Base-by-base conservation (phyloP, 2,888 invertebrate genomes). In the Catocala sponsa region DNA sequence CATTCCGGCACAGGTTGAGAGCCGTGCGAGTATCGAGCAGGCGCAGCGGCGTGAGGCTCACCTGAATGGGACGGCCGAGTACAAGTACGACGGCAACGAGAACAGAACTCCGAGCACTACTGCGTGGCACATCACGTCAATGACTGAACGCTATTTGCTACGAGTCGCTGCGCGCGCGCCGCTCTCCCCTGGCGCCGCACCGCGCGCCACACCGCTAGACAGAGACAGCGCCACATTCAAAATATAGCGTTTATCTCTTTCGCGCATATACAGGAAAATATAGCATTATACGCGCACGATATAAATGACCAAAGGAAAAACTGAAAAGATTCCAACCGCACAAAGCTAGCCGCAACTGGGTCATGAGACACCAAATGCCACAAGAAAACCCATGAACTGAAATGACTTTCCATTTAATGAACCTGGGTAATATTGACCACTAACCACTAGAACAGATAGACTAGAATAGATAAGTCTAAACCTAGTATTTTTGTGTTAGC, bases 11-110 rank as follows among this genome's bases (percentile, higher is more conserved):
- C 52, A 51, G 52, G 61, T 49, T 55, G 49, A 44, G 15, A 35
- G 9, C 12, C 56, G 33, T 58, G 48, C 49, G 15, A 35, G 56
- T 58, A 57, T 51, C 66, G 49, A 56, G 57, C 51, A 47, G 53
- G n/a, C 50, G 15, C 59, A 4, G 42, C 46, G 46, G 15, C 46
- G 44, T 48, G 59, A 54, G 58, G 82, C 90, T 91, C 89, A 93
- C 92, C 92, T 92, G 91, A 91, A 92, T 74, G 92, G 91, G 64
- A 91, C 90, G 64, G 90, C 90, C 76, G 93, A 88, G 84, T 92
- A 92, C 67, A 93, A 79, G 79, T 92, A 92, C 32, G 92, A 92
- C 63, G 92, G 92, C 80, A 93, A 82, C 73, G 93, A 93, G 74
- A 92, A 88, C 76, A 93, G 76, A 76, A 92, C 92, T 59, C 92